Evolutionary conservation across 2,888 invertebrate species (phyloP).

Genomic region (Rugalucina vietnamica): DNA sequence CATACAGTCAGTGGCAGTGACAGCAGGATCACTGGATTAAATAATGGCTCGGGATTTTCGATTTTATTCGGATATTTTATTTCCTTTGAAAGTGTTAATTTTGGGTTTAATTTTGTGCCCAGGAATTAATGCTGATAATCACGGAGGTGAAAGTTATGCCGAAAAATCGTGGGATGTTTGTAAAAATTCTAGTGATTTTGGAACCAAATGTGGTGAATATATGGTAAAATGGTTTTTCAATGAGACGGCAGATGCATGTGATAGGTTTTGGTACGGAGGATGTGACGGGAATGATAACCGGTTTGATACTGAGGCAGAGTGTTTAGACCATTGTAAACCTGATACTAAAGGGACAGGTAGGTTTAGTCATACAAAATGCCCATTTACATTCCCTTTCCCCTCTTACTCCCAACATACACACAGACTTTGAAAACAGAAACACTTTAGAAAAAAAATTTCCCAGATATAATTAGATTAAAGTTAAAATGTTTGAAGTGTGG

Average conservation of each 20-base stretch:
- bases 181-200: conserved; percentile 42
- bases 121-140: neutral
- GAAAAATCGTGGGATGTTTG: conserved; percentile 82
- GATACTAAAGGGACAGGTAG: conserved; percentile 51
- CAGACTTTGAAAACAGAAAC: neutral
- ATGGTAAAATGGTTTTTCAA: conserved; percentile 77
- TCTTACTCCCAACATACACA: neutral
- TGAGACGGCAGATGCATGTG: conserved; percentile 87
- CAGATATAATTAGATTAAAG: too few species aligned
- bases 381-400: neutral
- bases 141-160: conserved; percentile 9
- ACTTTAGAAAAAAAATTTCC: too few species aligned
- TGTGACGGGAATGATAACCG: conserved; percentile 82
- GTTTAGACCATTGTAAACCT: conserved; percentile 85
- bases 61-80: neutral
- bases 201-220: conserved; percentile 73
- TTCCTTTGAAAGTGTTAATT: neutral
- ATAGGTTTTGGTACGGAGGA: conserved; percentile 89
- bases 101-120: neutral
- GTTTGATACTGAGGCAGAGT: conserved; percentile 93
- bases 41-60: conserved; percentile 16
- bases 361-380: neutral
- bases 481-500: too few species aligned
- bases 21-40: neutral
- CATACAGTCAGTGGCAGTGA: neutral